Base-by-base conservation (phyloP, 2,797 vertebrate genomes). In the Cephalopachus bancanus region DNA sequence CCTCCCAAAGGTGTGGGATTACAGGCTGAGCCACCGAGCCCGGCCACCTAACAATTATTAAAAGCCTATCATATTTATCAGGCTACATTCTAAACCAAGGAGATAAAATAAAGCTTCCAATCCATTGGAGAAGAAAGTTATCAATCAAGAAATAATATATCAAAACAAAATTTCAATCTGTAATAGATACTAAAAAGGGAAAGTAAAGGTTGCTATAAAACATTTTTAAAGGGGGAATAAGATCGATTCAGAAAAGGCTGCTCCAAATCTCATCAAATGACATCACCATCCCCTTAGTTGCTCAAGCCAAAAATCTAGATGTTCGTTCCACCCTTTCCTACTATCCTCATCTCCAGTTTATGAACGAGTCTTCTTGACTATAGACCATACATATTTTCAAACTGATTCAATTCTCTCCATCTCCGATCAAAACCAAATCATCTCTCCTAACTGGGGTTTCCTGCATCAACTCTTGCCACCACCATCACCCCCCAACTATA, bases 191-290 rank as follows among this genome's bases (percentile, higher is more conserved):
- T 30, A 65, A 53, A 65, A 71, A 84, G 30, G 72, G 75, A 83
- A 94, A 74, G 19, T 17, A 92, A 64, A 96, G 4, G 12, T 75
- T 76, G 89, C 20, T 49, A 83, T 64, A 91, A 81, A 76, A 91
- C 2, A 44, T 44, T 59, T 91, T 96, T 75, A 81, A 33, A 57
- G 60, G 28, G 30, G 17, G 33, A 57, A 55, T 12, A 74, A 83
- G 57, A n/a, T 19, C 26, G 53, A 30, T 17, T 8, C n/a, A 87
- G 53, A 44, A 88, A 93, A 96, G 15, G 8, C 44, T 65, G 24
- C 37, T 86, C 33, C 37, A 78, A 76, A 51, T 74, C 26, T 83
- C 81, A 65, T 30, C 55, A 83, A 83, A 65, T 53, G 22, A 8
- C 3, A 59, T 75, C 33, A 88, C 30, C 24, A 33, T 19, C 37